A percentile compares a stretch with the other conserved stretches of the same genome.
phyloP scores from a whole-genome alignment of 2,888 invertebrate species.

The Nymphalis c-album region DNA sequence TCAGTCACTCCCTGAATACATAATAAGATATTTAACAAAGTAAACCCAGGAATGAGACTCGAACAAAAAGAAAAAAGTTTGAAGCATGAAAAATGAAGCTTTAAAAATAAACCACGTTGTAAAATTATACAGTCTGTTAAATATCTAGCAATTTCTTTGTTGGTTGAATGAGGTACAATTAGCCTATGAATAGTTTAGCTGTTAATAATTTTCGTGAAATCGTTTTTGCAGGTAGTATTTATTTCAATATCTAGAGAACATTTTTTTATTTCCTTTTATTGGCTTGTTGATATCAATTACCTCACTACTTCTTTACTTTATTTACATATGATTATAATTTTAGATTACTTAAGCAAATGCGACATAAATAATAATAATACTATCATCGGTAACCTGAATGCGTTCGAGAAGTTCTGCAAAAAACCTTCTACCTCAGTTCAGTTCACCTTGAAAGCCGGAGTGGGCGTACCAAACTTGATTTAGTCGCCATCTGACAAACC shows the following conservation, averaged over 20 bases:
- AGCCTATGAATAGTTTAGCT: constrained; percentile 5
- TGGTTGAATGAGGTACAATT: constrained; percentile 3
- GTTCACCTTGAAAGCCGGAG: constrained; percentile 71
- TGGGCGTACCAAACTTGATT: constrained; percentile 77
- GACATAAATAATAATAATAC: constrained; percentile 50
- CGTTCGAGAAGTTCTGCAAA: constrained; percentile 49
- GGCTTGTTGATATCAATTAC: neutral
- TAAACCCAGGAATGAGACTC: constrained; percentile 33
- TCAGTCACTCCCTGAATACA: constrained; percentile 37
- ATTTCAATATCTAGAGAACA: neutral
- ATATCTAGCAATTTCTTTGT: constrained; percentile 9
- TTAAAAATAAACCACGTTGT: constrained; percentile 20
- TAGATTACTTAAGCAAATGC: constrained; percentile 15
- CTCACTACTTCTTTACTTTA: neutral
- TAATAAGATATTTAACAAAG: constrained; percentile 37
- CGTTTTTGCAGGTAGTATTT: constrained; percentile 10
- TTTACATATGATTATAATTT: constrained; percentile 16
- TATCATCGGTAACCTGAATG: constrained; percentile 57
- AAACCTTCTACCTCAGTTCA: constrained; percentile 67
- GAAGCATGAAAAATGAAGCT: constrained; percentile 28
- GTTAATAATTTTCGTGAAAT: constrained; percentile 12
- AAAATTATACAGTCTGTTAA: constrained; percentile 9
- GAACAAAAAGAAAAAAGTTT: constrained; percentile 28
- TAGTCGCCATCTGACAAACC: constrained; percentile 77
- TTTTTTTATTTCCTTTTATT: neutral